Percentiles rank a stretch among this genome's conserved stretches.
phyloP scores from a whole-genome alignment of 2,888 invertebrate genomes.

The Micropterix aruncella region DNA sequence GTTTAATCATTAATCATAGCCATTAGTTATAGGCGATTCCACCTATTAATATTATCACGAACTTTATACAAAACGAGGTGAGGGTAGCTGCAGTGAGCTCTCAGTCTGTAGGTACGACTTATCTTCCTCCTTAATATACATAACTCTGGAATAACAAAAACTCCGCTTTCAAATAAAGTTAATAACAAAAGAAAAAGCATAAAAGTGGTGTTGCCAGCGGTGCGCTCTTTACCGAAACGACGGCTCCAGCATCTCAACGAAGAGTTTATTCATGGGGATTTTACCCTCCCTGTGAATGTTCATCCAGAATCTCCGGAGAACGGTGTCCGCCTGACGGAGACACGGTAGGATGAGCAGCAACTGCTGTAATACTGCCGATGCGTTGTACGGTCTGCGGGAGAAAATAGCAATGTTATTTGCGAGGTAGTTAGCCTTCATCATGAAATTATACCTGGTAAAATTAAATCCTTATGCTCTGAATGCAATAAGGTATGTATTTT shows the following conservation, averaged over 20 bases:
- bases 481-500: too few relatives aligned
- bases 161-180: background rate
- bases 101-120: background rate
- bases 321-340: conserved; percentile 77
- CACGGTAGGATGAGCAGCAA: conserved; percentile 79
- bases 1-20: too few relatives aligned
- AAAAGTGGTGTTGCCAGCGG: background rate
- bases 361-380: conserved; percentile 67
- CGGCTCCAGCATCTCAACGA: conserved; percentile 91
- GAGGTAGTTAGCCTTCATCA: too few relatives aligned
- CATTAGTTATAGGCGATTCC: too few relatives aligned
- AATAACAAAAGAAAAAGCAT: background rate
- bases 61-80: too few relatives aligned
- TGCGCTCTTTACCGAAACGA: conserved; percentile 38
- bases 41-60: too few relatives aligned
- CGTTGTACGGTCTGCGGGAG: conserved; percentile 56
- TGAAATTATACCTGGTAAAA: too few relatives aligned
- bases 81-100: too few relatives aligned
- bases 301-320: conserved; percentile 84
- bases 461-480: too few relatives aligned
- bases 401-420: too few relatives aligned
- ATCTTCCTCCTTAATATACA: too few relatives aligned
- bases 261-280: conserved; percentile 91
- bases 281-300: conserved; percentile 75
- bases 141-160: background rate